Percentiles rank a stretch among this genome's conserved stretches.
These are phyloP conservation scores for Dione juno DNA, from an alignment of 2,888 invertebrate genomes.

Conservation along the genomic window DNA sequence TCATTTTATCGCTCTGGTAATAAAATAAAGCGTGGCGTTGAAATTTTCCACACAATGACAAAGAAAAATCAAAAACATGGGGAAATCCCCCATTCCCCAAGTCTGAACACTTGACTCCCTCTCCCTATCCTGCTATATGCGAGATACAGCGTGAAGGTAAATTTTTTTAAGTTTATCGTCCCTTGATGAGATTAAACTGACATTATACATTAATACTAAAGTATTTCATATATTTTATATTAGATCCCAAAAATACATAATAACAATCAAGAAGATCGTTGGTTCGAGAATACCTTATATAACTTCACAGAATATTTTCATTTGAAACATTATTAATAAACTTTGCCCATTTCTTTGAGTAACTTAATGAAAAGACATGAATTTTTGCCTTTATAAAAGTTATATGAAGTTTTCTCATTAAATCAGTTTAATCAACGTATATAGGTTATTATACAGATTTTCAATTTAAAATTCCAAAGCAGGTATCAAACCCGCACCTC, in stretches of 20 bases:
- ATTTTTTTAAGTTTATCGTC: too few relatives aligned
- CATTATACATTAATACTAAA: neutral
- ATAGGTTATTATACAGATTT: neutral
- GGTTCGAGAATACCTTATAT: conserved; percentile 14
- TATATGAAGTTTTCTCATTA: neutral
- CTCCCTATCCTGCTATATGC: too few relatives aligned
- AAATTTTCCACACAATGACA: too few relatives aligned
- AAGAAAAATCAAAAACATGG: too few relatives aligned
- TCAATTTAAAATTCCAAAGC: too few relatives aligned
- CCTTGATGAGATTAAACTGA: too few relatives aligned
- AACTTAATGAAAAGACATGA: conserved; percentile 10
- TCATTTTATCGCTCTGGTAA: too few relatives aligned
- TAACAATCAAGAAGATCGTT: conserved; percentile 15
- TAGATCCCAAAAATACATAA: neutral
- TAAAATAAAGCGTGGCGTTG: too few relatives aligned
- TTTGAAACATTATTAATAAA: conserved; percentile 48
- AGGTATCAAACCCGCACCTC: too few relatives aligned
- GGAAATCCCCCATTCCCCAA: too few relatives aligned
- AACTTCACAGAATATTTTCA: conserved; percentile 43
- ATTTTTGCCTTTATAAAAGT: conserved; percentile 16
- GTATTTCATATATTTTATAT: neutral
- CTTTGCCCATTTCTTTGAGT: conserved; percentile 40
- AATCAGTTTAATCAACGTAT: neutral
- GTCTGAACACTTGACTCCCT: too few relatives aligned
- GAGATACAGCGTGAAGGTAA: too few relatives aligned